These are phyloP conservation scores for Watsonalla binaria DNA, from an alignment of 2,888 invertebrate genomes.

Conservation along the genomic window DNA sequence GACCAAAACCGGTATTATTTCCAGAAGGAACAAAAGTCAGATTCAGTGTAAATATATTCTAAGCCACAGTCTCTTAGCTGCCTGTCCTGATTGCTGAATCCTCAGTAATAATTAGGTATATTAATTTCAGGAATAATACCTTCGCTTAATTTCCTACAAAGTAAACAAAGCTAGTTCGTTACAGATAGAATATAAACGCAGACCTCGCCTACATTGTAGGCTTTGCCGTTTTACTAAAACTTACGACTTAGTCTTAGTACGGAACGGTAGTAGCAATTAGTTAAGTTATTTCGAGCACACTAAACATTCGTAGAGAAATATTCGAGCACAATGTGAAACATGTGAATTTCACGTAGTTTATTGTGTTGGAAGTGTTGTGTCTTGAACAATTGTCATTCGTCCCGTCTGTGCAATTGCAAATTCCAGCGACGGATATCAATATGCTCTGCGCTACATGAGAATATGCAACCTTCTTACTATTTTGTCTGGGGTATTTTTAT, in stretches of 20 bases:
- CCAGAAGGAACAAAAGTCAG: no score
- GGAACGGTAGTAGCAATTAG: constrained; percentile 13
- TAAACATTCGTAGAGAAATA: constrained; percentile 15
- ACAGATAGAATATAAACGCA: no score
- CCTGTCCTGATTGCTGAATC: no score
- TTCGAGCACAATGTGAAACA: constrained; percentile 24
- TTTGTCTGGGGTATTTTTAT: not conserved
- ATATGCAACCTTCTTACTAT: not conserved
- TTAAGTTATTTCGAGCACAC: constrained; percentile 14
- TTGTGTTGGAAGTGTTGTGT: constrained; percentile 33
- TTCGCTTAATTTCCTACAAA: no score
- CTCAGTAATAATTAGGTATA: no score
- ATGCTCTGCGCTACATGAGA: constrained; percentile 25
- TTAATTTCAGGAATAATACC: no score
- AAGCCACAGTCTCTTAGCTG: no score
- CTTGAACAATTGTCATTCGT: constrained; percentile 36
- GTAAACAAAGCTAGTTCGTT: no score
- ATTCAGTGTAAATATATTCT: no score
- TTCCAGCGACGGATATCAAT: constrained; percentile 42
- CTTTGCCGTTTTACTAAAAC: no score
- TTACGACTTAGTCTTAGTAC: not conserved
- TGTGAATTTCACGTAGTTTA: constrained; percentile 34
- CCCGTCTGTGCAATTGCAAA: constrained; percentile 39
- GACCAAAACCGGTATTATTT: no score
- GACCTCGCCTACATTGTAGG: no score